A percentile compares a stretch with the other conserved stretches of the same genome.
These are phyloP conservation scores for Dolichopus griseipennis DNA, from an alignment of 2,888 invertebrate species.

Conservation along the genomic window DNA sequence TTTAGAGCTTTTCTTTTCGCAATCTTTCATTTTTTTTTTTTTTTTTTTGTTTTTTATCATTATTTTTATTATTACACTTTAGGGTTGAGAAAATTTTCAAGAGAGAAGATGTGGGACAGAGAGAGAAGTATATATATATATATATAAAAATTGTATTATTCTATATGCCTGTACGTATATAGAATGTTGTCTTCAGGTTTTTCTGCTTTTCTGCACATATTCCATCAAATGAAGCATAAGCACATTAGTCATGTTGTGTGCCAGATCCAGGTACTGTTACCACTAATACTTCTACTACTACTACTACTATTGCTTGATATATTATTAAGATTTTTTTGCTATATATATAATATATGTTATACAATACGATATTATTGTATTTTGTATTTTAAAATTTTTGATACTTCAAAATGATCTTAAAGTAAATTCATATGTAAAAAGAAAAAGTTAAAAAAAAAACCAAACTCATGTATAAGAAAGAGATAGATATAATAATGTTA, in stretches of 20 bases:
- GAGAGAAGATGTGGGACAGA: too few species aligned
- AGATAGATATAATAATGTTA: too few species aligned
- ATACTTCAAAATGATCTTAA: neutral
- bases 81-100: too few species aligned
- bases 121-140: too few species aligned
- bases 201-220: slow-evolving; percentile 7
- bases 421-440: neutral
- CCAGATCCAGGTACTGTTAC: slow-evolving; percentile 4
- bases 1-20: too few species aligned
- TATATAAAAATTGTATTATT: too few species aligned
- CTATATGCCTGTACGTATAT: too few species aligned
- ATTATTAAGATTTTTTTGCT: neutral
- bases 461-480: too few species aligned
- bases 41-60: neutral
- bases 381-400: neutral
- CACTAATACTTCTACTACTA: neutral
- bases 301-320: neutral
- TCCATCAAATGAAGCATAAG: slow-evolving; percentile 12
- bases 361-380: neutral
- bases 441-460: neutral
- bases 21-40: neutral
- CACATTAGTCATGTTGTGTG: slow-evolving; percentile 8
- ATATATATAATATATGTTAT: neutral
- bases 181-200: slow-evolving; percentile 1
- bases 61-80: neutral